A percentile compares a stretch with the other conserved stretches of the same genome.
phyloP scores from a whole-genome alignment of 2,888 invertebrate genomes.

The Cantharis lateralis region DNA sequence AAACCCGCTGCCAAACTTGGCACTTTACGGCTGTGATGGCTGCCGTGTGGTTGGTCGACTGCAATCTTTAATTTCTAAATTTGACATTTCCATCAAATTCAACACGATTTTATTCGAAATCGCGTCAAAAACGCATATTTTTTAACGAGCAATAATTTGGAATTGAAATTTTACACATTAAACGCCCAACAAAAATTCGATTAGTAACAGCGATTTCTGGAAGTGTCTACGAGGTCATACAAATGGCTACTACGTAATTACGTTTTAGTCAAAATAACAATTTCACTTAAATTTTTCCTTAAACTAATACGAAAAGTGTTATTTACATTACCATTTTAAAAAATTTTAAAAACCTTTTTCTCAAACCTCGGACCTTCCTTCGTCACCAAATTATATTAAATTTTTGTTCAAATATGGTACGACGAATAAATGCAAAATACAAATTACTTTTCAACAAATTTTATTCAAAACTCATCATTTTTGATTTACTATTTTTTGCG shows the following conservation, averaged over 20 bases:
- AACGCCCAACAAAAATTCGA: conserved; percentile 11
- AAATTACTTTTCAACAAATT: not conserved
- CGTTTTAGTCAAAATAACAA: not conserved
- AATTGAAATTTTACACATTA: conserved; percentile 7
- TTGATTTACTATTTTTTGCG: not conserved
- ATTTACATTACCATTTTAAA: not conserved
- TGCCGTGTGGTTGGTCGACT: conserved; percentile 40
- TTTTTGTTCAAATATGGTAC: not conserved
- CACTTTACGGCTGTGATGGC: conserved; percentile 55
- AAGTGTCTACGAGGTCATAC: conserved; percentile 27
- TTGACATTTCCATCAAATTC: conserved; percentile 29
- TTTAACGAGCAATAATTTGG: conserved; percentile 25
- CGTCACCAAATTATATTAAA: not conserved
- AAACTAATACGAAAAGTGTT: not conserved
- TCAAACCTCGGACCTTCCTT: not conserved
- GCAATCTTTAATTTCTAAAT: conserved; percentile 26
- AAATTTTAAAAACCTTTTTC: not conserved
- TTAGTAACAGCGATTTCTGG: conserved; percentile 19
- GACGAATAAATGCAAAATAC: not conserved
- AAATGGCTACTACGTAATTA: conserved; percentile 23
- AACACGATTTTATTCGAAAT: conserved; percentile 37
- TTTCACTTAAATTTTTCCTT: not conserved
- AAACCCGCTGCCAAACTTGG: conserved; percentile 56
- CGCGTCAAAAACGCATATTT: conserved; percentile 37
- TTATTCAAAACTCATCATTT: not conserved